Conservation (phyloP, 2,113 vertebrate genomes). For the Polypterus bichir region DNA sequence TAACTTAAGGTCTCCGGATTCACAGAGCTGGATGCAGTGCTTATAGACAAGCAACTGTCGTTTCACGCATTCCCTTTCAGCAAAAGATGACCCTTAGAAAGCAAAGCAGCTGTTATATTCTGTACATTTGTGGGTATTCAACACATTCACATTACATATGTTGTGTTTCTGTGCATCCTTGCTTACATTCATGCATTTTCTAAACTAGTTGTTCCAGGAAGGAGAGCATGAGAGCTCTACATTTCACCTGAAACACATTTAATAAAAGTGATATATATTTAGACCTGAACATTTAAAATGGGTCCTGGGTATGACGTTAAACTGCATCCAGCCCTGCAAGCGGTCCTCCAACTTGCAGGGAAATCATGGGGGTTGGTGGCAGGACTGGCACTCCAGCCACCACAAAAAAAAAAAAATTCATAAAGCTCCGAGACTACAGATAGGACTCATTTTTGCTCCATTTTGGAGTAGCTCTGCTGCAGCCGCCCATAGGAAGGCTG, state of each 20-base stretch:
- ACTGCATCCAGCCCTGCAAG: too few relatives aligned
- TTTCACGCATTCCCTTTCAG: slow-evolving; percentile 47
- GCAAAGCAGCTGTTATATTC: neutral
- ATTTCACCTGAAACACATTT: neutral
- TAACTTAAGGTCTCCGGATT: slow-evolving; percentile 77
- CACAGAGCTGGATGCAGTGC: slow-evolving; percentile 69
- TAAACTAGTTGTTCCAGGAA: slow-evolving; percentile 1
- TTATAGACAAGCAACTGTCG: slow-evolving; percentile 70
- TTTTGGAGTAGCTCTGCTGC: too few relatives aligned
- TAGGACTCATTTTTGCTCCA: too few relatives aligned
- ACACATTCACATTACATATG: neutral
- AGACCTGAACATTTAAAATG: too few relatives aligned
- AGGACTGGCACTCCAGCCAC: too few relatives aligned
- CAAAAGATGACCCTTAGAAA: slow-evolving; percentile 65
- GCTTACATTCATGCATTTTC: neutral
- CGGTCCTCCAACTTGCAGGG: too few relatives aligned
- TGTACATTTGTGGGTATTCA: too few relatives aligned
- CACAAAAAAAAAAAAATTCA: too few relatives aligned
- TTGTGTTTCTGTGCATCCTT: neutral
- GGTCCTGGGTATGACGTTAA: too few relatives aligned
- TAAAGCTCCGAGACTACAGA: too few relatives aligned
- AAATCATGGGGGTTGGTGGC: too few relatives aligned
- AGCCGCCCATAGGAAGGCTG: too few relatives aligned
- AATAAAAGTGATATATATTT: rapidly evolving
- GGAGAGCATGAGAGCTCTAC: neutral